Percentiles rank a stretch among this genome's conserved stretches.
phyloP scores from a whole-genome alignment of 2,113 vertebrate species.

The Pomatostomus ruficeps region DNA sequence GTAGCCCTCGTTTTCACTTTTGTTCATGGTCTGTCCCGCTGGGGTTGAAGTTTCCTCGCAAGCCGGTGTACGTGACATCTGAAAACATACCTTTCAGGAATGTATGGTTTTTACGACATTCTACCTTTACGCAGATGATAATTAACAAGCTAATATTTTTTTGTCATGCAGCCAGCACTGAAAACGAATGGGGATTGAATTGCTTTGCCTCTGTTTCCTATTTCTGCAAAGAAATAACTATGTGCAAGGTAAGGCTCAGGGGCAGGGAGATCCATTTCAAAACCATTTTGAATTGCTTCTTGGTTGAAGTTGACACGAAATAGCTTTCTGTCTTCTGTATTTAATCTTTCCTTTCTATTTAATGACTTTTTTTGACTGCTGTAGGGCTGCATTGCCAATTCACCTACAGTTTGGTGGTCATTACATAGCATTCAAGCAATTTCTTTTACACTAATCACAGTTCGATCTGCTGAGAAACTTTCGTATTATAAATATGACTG shows the following conservation, averaged over 20 bases:
- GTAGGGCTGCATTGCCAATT: not conserved
- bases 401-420: not conserved
- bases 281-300: not conserved
- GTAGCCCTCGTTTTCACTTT: conserved; percentile 71
- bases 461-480: not conserved
- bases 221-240: conserved; percentile 80
- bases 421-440: not conserved
- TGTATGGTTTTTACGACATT: conserved; percentile 11
- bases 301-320: conserved; percentile 1
- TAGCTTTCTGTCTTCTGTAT: conserved; percentile 17
- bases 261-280: not conserved
- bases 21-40: conserved; percentile 13
- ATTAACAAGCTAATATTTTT: conserved; percentile 71
- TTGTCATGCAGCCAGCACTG: conserved; percentile 76
- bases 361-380: not conserved
- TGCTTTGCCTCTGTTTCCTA: conserved; percentile 86
- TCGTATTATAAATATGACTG: not conserved
- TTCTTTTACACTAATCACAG: not conserved
- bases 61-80: conserved; percentile 37
- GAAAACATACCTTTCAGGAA: conserved; percentile 31
- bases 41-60: conserved; percentile 56
- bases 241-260: conserved; percentile 84
- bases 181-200: conserved; percentile 95
- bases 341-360: not conserved
- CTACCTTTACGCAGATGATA: conserved; percentile 30